Evolutionary conservation across 2,113 vertebrate species (phyloP), one percentile per base, ranked within the genome.

Genomic region (Ibidorhyncha struthersii): DNA sequence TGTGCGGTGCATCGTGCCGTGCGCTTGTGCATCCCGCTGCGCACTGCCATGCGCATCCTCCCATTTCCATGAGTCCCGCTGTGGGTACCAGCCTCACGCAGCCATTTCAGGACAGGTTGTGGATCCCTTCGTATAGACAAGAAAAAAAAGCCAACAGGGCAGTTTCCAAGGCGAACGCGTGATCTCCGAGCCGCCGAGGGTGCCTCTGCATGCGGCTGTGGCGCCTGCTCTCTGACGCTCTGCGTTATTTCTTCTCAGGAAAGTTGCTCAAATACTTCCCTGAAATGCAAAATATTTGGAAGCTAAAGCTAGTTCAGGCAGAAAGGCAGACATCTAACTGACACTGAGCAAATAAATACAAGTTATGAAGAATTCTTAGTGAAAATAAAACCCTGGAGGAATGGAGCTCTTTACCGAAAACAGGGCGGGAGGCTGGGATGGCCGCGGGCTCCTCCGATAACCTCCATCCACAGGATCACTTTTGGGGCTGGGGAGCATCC

Each of bases 341-440:
- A 91, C 96, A 62, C 89, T 83, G 67, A 95, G 87, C 47, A 97
- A 97, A 97, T 86, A 97, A 97, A 97, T 93, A 94, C 15, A 83
- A 96, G 59, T 93, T 86, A 88, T 74, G 85, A 96, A 92, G 67
- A 96, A 97, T 96, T 94, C 85, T 36, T 45, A 78, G 84, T 59
- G 84, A 94, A 96, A 97, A 96, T 93, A 96, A 94, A 94, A 90
- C 74, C 23, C 55, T 0, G 18, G 63, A 93, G 82, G 78, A 81
- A 91, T n/a, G 63, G 74, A 82, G 45, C 29, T 94, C 2, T 0
- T 90, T 70, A 77, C 53, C 3, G 23, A 70, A 89, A 93, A 58
- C n/a, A 66, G 13, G 38, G 69, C 2, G 3, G 52, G 55, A 91
- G 40, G 38, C 45, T 79, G 85, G 40, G 67, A 41, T 0, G 6